Conservation (phyloP, 2,888 invertebrate species). For the Galerucella pusilla region DNA sequence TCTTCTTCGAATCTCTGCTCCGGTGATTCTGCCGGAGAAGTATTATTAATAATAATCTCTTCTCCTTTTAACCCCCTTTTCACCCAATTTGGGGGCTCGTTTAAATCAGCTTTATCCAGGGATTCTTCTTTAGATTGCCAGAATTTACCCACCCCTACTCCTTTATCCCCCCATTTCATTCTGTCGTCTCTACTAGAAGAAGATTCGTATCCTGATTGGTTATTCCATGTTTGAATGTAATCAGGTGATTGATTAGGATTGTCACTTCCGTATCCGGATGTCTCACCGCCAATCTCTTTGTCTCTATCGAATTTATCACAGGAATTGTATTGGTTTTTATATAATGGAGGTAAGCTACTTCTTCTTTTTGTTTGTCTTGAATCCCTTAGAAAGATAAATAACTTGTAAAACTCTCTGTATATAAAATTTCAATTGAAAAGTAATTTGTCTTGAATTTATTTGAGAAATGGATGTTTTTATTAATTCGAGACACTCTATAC, state of each 20-base stretch:
- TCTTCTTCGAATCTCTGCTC: slow-evolving; percentile 62
- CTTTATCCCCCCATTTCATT: slow-evolving; percentile 80
- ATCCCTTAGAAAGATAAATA: slow-evolving; percentile 43
- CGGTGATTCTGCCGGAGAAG: slow-evolving; percentile 63
- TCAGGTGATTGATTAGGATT: slow-evolving; percentile 69
- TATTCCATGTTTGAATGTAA: slow-evolving; percentile 48
- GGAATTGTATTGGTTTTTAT: slow-evolving; percentile 60
- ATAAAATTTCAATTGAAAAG: too few relatives aligned
- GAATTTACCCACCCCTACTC: slow-evolving; percentile 74
- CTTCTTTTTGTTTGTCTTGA: slow-evolving; percentile 48
- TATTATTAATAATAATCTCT: slow-evolving; percentile 65
- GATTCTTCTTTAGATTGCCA: slow-evolving; percentile 70
- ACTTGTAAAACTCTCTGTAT: too few relatives aligned
- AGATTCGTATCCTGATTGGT: slow-evolving; percentile 59
- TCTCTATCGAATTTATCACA: slow-evolving; percentile 62
- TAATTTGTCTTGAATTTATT: too few relatives aligned
- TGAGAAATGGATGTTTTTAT: too few relatives aligned
- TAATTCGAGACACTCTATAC: too few relatives aligned
- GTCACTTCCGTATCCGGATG: slow-evolving; percentile 87
- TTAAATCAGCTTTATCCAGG: slow-evolving; percentile 44
- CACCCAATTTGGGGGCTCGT: slow-evolving; percentile 67
- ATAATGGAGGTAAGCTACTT: slow-evolving; percentile 62
- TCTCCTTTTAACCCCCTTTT: slow-evolving; percentile 67
- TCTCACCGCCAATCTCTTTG: slow-evolving; percentile 74
- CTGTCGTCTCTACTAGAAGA: slow-evolving; percentile 70